Conservation (phyloP, 2,797 vertebrate species). For the Pyrocephalus nanus region DNA sequence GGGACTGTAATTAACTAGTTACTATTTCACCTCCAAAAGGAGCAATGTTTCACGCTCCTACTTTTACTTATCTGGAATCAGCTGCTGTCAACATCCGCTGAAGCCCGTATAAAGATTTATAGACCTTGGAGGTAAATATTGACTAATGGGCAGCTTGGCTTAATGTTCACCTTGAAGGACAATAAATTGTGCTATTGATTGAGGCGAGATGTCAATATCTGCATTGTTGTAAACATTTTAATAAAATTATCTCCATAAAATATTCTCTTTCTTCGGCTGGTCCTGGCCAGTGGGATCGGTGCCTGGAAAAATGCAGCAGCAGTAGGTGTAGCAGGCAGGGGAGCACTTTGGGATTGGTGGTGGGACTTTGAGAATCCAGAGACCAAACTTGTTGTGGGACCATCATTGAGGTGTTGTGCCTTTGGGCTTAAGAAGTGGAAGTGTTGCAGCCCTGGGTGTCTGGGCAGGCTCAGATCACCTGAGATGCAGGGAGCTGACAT, state of each 20-base stretch:
- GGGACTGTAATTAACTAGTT: conserved; percentile 79
- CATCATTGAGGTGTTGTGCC: too few species aligned
- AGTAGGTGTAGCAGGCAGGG: background rate
- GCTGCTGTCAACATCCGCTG: conserved; percentile 74
- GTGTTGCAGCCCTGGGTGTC: rapidly evolving
- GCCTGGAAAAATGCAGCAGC: background rate
- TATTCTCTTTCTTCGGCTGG: conserved; percentile 58
- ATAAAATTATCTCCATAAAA: conserved; percentile 78
- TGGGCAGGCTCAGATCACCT: background rate
- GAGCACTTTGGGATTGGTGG: rapidly evolving
- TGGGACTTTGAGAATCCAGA: background rate
- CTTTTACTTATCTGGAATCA: conserved; percentile 79
- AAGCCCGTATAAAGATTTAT: conserved; percentile 82
- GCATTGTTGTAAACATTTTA: conserved; percentile 81
- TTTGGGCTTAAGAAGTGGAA: background rate
- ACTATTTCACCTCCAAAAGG: conserved; percentile 79
- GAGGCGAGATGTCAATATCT: conserved; percentile 73
- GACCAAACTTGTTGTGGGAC: rapidly evolving
- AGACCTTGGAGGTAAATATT: conserved; percentile 78
- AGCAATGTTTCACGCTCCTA: conserved; percentile 75
- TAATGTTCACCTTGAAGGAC: conserved; percentile 80
- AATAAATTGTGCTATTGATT: conserved; percentile 81
- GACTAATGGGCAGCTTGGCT: conserved; percentile 77
- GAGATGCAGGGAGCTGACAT: rapidly evolving
- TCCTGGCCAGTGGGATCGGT: background rate